Percentiles rank a stretch among this genome's conserved stretches.
Evolutionary conservation across 2,888 invertebrate species (phyloP).

Genomic region (Drosophila koepferae): DNA sequence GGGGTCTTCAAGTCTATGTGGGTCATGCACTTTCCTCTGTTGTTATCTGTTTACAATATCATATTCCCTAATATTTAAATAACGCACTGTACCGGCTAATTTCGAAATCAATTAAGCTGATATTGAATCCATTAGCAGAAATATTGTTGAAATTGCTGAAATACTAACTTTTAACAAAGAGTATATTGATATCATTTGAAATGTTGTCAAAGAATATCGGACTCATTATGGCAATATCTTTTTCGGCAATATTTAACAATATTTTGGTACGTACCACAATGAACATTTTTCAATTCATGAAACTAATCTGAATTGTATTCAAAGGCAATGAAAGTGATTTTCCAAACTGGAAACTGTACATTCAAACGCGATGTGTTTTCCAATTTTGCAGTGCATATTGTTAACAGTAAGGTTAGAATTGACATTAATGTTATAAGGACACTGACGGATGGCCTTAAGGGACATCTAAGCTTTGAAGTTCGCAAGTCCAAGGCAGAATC

Average conservation of each 20-base stretch:
- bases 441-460: conserved; percentile 47
- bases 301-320: neutral
- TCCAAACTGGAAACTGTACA: conserved; percentile 48
- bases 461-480: conserved; percentile 57
- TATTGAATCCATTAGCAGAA: neutral
- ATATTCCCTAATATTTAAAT: neutral
- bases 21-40: neutral
- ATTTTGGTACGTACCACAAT: neutral
- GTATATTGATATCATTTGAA: neutral
- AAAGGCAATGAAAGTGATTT: conserved; percentile 50
- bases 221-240: neutral
- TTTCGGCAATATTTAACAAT: neutral
- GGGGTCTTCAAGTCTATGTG: neutral
- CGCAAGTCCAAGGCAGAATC: conserved; percentile 44
- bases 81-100: neutral
- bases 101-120: neutral
- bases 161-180: neutral
- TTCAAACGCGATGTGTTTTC: conserved; percentile 52
- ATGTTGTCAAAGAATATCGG: neutral
- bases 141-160: neutral
- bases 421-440: conserved; percentile 31
- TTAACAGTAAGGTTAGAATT: conserved; percentile 44
- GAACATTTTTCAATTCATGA: neutral
- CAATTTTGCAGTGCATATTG: conserved; percentile 51
- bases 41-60: neutral